Base-by-base conservation (phyloP, 2,888 invertebrate genomes). In the Tineola bisselliella region DNA sequence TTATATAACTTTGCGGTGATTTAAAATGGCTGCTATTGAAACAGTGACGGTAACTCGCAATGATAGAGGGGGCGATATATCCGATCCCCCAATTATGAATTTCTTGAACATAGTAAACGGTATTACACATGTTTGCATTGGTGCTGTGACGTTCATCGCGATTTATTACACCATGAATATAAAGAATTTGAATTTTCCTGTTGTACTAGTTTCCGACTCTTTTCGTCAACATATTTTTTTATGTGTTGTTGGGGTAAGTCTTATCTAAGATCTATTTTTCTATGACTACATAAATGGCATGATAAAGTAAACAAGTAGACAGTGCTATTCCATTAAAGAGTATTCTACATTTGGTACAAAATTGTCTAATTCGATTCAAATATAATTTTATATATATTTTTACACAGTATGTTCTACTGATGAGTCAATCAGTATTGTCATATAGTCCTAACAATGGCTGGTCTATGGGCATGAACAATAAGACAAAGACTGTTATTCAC, bases 371-470 rank as follows among this genome's bases (percentile, higher is more conserved):
- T 8, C 33, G 25, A 4, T 61, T 43, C 30, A 11, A 15, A 17
- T 8, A 25, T 19, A 18, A 44, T 57, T 56, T 15, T 12, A 13
- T 12, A 13, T 54, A 5, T 43, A 17, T 18, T 77, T 77, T 48
- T n/a, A n/a, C n/a, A n/a, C 73, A 83, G 82, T 81, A 81, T 54
- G 64, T 76, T 0, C 64, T 83, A 11, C 61, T 82, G 57, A 76
- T 80, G 75, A 70, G 72, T 18, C 76, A 78, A 70, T 76, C 76
- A 0, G 62, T 81, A 0, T 65, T 78, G 0, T 64, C 73, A 0
- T 67, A 76, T 31, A 79, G 70, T 43, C 72, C 74, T 0, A 64
- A 74, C 54, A 67, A 69, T 0, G 75, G 79, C 18, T 81, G 76
- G 76, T 65, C 75, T 0, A 64, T 65, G 25, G 64, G 66, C 1